A percentile compares a stretch with the other conserved stretches of the same genome.
phyloP scores from a whole-genome alignment of 2,888 invertebrate species.

The Noctua comes region DNA sequence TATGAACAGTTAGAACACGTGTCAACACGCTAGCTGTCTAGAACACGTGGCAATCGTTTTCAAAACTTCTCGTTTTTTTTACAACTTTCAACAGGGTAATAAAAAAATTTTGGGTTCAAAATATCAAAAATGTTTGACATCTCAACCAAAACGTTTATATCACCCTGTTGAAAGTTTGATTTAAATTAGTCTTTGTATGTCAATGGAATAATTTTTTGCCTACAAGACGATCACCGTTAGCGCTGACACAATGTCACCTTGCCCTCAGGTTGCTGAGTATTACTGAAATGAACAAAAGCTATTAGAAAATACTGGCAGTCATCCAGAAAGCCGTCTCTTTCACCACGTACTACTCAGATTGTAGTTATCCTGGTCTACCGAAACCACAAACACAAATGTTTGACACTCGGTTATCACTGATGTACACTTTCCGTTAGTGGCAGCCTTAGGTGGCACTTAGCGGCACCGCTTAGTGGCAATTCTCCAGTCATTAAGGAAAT shows the following conservation, averaged over 20 bases:
- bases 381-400: constrained; percentile 16
- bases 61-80: not conserved
- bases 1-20: not conserved
- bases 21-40: not conserved
- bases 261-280: not conserved
- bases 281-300: not conserved
- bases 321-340: not conserved
- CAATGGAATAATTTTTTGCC: not conserved
- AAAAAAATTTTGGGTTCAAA: not conserved
- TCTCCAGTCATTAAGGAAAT: constrained; percentile 63
- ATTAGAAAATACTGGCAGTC: too few relatives aligned
- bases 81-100: not conserved
- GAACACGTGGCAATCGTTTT: not conserved
- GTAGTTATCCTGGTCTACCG: not conserved
- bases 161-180: not conserved
- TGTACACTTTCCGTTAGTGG: constrained; percentile 44
- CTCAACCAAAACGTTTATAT: not conserved
- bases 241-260: not conserved
- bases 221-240: not conserved
- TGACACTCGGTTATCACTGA: constrained; percentile 31
- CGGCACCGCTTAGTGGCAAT: constrained; percentile 58
- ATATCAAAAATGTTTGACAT: not conserved
- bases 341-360: not conserved
- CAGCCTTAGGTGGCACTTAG: constrained; percentile 52
- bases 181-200: not conserved